Conservation (phyloP, 2,888 invertebrate species). For the Pedicia rivosa region DNA sequence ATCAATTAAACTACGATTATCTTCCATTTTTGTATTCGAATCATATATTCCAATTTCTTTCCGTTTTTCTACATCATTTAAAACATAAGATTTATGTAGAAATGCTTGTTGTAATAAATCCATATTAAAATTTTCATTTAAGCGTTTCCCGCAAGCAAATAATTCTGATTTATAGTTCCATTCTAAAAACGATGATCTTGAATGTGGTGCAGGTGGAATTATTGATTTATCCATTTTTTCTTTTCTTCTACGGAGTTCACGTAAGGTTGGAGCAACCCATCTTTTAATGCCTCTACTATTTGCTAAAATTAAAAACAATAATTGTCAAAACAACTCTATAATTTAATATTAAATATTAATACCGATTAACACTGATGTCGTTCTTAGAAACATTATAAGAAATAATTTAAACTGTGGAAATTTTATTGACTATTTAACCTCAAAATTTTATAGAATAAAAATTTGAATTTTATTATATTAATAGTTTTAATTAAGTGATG, state of each 20-base stretch:
- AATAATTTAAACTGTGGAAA: neutral
- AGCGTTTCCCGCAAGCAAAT: conserved; percentile 70
- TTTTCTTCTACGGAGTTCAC: conserved; percentile 41
- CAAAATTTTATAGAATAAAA: too few species aligned
- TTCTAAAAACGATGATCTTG: conserved; percentile 50
- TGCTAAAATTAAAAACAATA: neutral
- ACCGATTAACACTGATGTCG: neutral
- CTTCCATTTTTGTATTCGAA: conserved; percentile 36
- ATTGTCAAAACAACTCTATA: neutral
- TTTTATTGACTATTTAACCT: too few species aligned
- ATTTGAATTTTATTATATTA: too few species aligned
- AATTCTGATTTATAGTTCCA: conserved; percentile 84
- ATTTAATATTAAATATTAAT: neutral
- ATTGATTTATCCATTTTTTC: conserved; percentile 34
- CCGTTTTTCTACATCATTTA: conserved; percentile 50
- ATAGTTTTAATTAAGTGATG: too few species aligned
- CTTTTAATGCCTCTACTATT: conserved; percentile 24
- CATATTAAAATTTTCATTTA: conserved; percentile 67
- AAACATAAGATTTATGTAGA: conserved; percentile 60
- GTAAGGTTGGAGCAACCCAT: conserved; percentile 54
- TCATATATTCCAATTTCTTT: conserved; percentile 51
- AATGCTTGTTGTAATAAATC: conserved; percentile 58
- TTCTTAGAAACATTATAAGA: neutral
- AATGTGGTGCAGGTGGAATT: conserved; percentile 13
- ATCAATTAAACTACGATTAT: conserved; percentile 51